phyloP scores from a whole-genome alignment of 1,140 invertebrate genomes.

The Charaxes varanes region DNA sequence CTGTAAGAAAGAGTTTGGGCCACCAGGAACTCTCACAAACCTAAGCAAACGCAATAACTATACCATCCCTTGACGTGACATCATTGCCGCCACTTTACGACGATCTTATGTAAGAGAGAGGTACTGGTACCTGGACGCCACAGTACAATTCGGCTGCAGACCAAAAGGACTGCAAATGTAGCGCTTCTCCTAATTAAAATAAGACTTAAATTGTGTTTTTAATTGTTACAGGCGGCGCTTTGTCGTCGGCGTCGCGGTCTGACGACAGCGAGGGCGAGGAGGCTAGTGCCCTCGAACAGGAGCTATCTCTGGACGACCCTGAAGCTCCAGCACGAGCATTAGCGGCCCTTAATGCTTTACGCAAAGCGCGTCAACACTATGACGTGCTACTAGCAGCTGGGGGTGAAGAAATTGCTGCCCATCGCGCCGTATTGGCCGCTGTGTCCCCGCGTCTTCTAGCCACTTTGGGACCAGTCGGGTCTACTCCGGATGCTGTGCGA shows the following conservation, averaged over 20 bases:
- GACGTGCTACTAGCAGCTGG: constrained; percentile 72
- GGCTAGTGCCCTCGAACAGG: constrained; percentile 72
- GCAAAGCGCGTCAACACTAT: constrained; percentile 29
- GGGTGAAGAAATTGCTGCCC: constrained; percentile 80
- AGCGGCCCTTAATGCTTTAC: constrained; percentile 64
- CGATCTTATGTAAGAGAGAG: too few species aligned
- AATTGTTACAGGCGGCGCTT: constrained; percentile 21
- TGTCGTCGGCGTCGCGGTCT: constrained; percentile 29
- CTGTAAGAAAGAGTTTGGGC: too few species aligned
- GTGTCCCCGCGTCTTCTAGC: constrained; percentile 75
- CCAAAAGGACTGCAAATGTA: too few species aligned
- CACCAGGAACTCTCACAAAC: too few species aligned
- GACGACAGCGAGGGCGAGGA: constrained; percentile 58
- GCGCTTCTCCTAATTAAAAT: too few species aligned
- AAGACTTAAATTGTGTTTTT: too few species aligned
- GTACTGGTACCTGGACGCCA: too few species aligned
- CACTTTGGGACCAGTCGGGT: constrained; percentile 65
- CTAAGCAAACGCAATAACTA: too few species aligned
- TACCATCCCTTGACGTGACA: too few species aligned
- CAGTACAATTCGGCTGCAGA: too few species aligned
- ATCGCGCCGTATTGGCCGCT: constrained; percentile 77
- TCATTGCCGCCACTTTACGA: too few species aligned
- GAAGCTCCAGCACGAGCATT: constrained; percentile 28
- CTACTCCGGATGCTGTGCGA: constrained; percentile 53
- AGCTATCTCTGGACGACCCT: constrained; percentile 75